Percentiles rank a stretch among this genome's conserved stretches.
Conservation (phyloP, 2,888 invertebrate species). For the Acleris sparsana region DNA sequence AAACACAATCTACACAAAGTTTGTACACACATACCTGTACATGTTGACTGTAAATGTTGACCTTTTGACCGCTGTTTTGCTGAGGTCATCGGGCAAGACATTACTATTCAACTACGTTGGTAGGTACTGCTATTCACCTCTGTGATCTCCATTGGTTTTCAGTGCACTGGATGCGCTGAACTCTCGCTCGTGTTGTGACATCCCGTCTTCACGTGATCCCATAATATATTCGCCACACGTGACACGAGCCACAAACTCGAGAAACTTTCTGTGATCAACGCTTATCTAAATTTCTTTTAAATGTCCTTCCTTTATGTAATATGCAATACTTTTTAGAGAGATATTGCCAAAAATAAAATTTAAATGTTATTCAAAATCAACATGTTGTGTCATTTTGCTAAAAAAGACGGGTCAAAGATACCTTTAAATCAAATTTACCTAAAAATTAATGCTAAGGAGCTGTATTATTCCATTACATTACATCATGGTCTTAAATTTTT, state of each 20-base stretch:
- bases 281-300: slow-evolving; percentile 25
- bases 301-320: slow-evolving; percentile 16
- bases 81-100: neutral
- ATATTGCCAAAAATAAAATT: slow-evolving; percentile 18
- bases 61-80: neutral
- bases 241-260: slow-evolving; percentile 16
- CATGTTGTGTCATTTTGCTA: slow-evolving; percentile 25
- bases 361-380: slow-evolving; percentile 29
- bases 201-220: slow-evolving; percentile 16
- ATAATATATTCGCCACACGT: slow-evolving; percentile 13
- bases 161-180: neutral
- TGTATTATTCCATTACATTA: slow-evolving; percentile 29
- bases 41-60: too few species aligned
- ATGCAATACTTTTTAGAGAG: slow-evolving; percentile 8
- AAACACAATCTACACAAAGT: too few species aligned
- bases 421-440: slow-evolving; percentile 14
- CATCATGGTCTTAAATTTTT: slow-evolving; percentile 20
- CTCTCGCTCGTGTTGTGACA: neutral
- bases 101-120: too few species aligned
- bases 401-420: slow-evolving; percentile 31
- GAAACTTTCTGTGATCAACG: slow-evolving; percentile 23
- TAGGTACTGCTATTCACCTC: too few species aligned
- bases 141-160: neutral
- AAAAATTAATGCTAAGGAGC: slow-evolving; percentile 23
- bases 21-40: too few species aligned